These are phyloP conservation scores for Drosophila parvula DNA, from an alignment of 1,140 invertebrate genomes.

Conservation along the genomic window DNA sequence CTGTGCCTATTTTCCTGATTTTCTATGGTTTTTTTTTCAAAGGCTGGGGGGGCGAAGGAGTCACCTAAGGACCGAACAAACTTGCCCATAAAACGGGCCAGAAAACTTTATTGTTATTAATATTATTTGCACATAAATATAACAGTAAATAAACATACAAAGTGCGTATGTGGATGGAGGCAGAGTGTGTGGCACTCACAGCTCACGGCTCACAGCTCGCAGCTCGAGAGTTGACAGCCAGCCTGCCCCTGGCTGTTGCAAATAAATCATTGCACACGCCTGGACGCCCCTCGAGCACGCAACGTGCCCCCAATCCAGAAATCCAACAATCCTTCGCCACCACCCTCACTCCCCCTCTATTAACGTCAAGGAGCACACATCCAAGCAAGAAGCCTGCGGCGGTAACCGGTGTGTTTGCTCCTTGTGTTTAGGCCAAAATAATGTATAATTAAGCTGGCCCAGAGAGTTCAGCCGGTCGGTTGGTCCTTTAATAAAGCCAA, in stretches of 20 bases:
- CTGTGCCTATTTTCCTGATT: constrained; percentile 31
- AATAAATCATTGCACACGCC: constrained; percentile 65
- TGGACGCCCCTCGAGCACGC: constrained; percentile 56
- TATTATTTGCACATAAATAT: constrained; percentile 63
- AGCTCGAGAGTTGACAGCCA: constrained; percentile 48
- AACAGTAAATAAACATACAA: constrained; percentile 53
- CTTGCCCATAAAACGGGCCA: constrained; percentile 54
- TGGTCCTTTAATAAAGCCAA: constrained; percentile 54
- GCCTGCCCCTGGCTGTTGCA: constrained; percentile 45
- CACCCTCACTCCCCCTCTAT: not conserved
- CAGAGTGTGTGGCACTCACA: constrained; percentile 5
- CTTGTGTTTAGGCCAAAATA: constrained; percentile 54
- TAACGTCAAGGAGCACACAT: constrained; percentile 2
- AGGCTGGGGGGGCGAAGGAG: constrained; percentile 5
- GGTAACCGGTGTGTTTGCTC: constrained; percentile 19
- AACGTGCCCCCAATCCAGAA: constrained; percentile 28
- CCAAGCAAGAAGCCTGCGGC: constrained; percentile 14
- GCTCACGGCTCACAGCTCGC: constrained; percentile 4
- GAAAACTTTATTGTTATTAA: constrained; percentile 65
- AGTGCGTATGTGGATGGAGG: constrained; percentile 28
- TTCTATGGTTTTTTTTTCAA: not conserved
- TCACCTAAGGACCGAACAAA: constrained; percentile 29
- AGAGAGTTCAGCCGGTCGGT: constrained; percentile 25
- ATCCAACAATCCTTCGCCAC: constrained; percentile 1
- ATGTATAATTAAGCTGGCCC: constrained; percentile 57